These are phyloP conservation scores for Catharus ustulatus DNA, from an alignment of 2,797 vertebrate species.

Conservation along the genomic window DNA sequence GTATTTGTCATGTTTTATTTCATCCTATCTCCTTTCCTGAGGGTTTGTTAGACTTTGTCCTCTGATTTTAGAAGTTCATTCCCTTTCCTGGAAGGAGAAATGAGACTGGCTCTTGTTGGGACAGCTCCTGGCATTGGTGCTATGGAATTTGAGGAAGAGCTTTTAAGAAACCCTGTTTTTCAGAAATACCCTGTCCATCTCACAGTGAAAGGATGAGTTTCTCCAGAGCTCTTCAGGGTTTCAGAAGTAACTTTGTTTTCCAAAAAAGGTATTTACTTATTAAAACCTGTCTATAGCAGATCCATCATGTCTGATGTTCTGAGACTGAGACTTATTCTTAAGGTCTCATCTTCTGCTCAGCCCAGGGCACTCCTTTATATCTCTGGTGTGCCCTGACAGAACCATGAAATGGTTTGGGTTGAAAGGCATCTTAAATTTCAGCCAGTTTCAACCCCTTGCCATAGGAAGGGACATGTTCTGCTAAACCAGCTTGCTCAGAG, in stretches of 20 bases:
- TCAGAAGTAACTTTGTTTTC: background rate
- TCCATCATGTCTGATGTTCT: background rate
- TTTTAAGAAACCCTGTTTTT: background rate
- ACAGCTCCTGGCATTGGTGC: background rate
- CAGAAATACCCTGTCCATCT: background rate
- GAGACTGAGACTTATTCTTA: background rate
- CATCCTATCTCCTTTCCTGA: no score
- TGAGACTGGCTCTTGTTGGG: background rate
- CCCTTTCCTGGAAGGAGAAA: background rate
- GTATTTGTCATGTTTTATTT: no score
- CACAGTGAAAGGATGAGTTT: background rate
- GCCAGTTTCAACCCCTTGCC: background rate
- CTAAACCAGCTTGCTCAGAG: background rate
- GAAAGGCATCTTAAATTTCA: background rate
- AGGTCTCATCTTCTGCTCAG: background rate
- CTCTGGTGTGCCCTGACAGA: background rate
- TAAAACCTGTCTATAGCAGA: background rate
- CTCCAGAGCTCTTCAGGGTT: background rate
- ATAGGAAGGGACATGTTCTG: background rate
- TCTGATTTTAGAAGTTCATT: no score
- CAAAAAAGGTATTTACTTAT: background rate
- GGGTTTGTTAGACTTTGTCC: no score
- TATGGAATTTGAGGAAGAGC: rapidly evolving
- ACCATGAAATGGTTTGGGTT: background rate
- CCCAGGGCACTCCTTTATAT: background rate